Evolutionary conservation across 1,140 invertebrate species (phyloP), one percentile per base, ranked within the genome.

Genomic region (Lasaia peninsularis): DNA sequence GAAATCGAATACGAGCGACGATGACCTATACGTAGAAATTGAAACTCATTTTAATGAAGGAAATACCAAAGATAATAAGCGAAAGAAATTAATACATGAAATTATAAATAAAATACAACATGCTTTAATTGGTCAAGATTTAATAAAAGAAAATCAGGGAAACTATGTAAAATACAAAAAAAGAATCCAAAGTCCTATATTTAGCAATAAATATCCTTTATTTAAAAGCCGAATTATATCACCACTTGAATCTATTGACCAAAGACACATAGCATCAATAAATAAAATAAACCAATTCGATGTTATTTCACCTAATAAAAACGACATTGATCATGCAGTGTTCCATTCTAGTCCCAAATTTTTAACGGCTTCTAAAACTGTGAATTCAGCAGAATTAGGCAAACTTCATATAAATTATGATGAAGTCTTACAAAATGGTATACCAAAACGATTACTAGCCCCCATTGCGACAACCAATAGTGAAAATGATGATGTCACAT

Each of bases 1-100:
- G 50, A 66, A 67, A 32, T 60, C 18, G 10, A 72, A 75, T 32
- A 62, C 56, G 31, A 61, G 73, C n/a, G 71, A 82, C 8, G 75
- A 85, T 40, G 80, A 88, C 50, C 48, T 88, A 8, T 85, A 74
- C 24, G 79, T 88, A 18, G 85, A 88, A 86, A 86, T 88, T 10
- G 80, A 88, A 73, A 88, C 82, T 12, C 80, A 88, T 66, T 86
- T 85, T 48, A 73, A 85, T 55, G 75, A 76, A 14, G 80, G 77
- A 61, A 80, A 77, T 0, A 52, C 73, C 24, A 78, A 78, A 63
- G 80, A 80, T 2, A 77, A 80, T 35, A 83, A 75, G 20, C 81
- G 79, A 63, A 80, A 85, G 33, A 80, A 86, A 60, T 18, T 88
- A 7, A 74, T 88, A 5, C 73, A 54, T 56, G 68, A 54, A 55